Evolutionary conservation across 2,113 vertebrate species (phyloP), one percentile per base, ranked within the genome.

Genomic region (Butastur rufipennis): DNA sequence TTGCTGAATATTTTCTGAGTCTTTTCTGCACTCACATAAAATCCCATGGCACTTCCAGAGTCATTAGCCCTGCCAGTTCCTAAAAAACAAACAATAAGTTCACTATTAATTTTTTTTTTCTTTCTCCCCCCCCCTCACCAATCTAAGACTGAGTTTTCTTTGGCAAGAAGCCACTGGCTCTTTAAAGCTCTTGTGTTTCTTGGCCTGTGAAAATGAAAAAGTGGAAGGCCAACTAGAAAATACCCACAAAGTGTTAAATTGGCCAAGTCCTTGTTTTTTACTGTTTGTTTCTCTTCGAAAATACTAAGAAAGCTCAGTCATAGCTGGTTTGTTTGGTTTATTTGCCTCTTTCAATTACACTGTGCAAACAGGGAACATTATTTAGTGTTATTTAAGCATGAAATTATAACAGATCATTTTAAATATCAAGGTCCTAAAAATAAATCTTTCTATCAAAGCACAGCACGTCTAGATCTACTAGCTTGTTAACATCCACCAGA

Each of bases 321-420:
- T 91, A 92, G 88, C 68, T 86, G 84, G 83, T 96, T 98, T 97
- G 94, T 98, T 97, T 97, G 93, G 95, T 97, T 95, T 96, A 86
- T 97, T 97, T 6, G 16, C 96, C 95, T 97, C 97, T 97, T 97
- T 97, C 96, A 98, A 98, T 98, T 98, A 98, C 95, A 79, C 95
- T 97, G 92, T 94, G 97, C 96, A 98, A 98, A 98, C 96, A 97
- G 68, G 91, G 97, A 93, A 96, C 92, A 90, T 98, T 98, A 98
- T 98, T 98, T 98, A 97, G 96, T 98, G 97, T 98, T 98, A 98
- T 97, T 98, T 98, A 98, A 98, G 97, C 98, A 98, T 98, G 97
- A 98, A 98, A 98, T 98, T 98, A 96, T 98, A 98, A 98, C 97
- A 96, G 97, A 98, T 98, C 95, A 95, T 98, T 98, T 98, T 96